These are phyloP conservation scores for Chaetodon trifasciatus DNA, from an alignment of 2,797 vertebrate species.

Conservation along the genomic window DNA sequence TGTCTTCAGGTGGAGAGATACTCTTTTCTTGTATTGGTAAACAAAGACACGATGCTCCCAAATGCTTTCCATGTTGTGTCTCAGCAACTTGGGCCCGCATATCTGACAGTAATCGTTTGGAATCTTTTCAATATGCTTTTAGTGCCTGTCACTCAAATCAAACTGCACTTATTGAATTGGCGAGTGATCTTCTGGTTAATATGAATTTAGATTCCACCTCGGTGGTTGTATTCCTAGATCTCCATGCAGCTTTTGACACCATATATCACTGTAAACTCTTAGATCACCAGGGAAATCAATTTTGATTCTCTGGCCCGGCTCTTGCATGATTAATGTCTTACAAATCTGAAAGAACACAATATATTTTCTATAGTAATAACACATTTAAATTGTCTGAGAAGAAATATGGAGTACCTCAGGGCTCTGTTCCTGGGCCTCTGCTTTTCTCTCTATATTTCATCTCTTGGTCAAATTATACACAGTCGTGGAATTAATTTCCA, in stretches of 20 bases:
- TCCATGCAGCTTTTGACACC: neutral
- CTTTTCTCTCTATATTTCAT: neutral
- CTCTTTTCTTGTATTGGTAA: conserved; percentile 34
- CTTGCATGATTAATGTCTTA: neutral
- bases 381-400: too few relatives aligned
- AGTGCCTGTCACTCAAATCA: neutral
- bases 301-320: neutral
- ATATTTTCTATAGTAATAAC: neutral
- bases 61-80: conserved; percentile 35
- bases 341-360: neutral
- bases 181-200: neutral
- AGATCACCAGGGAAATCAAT: neutral
- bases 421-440: neutral
- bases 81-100: neutral
- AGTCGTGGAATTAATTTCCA: neutral
- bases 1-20: conserved; percentile 44
- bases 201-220: neutral
- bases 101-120: neutral
- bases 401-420: neutral
- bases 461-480: neutral
- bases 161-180: neutral
- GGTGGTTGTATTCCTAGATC: neutral
- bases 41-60: conserved; percentile 52
- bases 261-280: neutral
- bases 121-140: neutral